Base-by-base conservation (phyloP, 2,113 vertebrate genomes). In the Rynchops niger region DNA sequence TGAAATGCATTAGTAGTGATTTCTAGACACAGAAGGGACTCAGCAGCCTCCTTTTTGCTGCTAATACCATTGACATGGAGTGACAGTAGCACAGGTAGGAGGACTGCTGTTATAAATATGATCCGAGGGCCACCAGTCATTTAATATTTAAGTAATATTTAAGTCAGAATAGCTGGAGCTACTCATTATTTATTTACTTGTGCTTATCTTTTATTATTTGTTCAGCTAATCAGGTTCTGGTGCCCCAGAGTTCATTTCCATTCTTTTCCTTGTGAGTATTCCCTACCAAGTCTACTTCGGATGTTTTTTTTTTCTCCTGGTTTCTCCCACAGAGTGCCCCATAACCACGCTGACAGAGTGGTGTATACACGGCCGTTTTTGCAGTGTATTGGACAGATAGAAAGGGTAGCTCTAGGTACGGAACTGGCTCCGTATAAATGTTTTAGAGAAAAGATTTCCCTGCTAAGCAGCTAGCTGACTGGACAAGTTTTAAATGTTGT, bases 301-400 rank as follows among this genome's bases (percentile, higher is more conserved):
- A 4, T 55, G 34, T 2, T 45, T 34, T 25, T 34, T 25, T 1
- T 6, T 5, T 3, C 2, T 50, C 38, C 19, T 11, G 47, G 9
- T 50, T 59, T 34, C 9, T 61, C 21, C 22, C 20, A 6, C 21
- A 3, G 52, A 11, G 45, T 2, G 5, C 2, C 2, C 40, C 8
- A 0, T 61, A 12, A 26, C 43, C 15, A 0, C 0, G 22, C 49
- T 11, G 32, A 7, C 52, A 1, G 1, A 13, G 2, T 15, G 2
- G 27, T 5, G 2, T 5, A 2, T 7, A 3, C 29, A 3, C 16
- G 3, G 6, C 18, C 11, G 1, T 26, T 30, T 27, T 11, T 47
- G 52, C 26, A 6, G 40, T 2, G 11, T 8, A 0, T 12, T 27
- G 50, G 34, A 3, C 11, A 9, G 70, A 1, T 3, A 12, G 53